phyloP scores from a whole-genome alignment of 2,888 invertebrate genomes.

The Lasioglossum oenotherae region DNA sequence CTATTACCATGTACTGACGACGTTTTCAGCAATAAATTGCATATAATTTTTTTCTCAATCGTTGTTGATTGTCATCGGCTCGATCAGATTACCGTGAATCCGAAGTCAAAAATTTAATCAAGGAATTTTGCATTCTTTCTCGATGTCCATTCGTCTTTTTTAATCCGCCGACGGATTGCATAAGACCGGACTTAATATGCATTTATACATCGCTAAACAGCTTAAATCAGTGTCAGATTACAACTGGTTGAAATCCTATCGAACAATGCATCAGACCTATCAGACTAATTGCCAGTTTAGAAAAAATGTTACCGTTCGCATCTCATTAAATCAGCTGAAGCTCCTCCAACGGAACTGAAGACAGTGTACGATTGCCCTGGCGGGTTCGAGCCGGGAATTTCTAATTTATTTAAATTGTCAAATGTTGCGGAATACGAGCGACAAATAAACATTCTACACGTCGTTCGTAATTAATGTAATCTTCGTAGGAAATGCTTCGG shows the following conservation, averaged over 20 bases:
- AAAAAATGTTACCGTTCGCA: not conserved
- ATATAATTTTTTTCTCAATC: slow-evolving; percentile 19
- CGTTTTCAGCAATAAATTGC: slow-evolving; percentile 15
- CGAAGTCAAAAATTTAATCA: slow-evolving; percentile 5
- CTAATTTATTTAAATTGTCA: not conserved
- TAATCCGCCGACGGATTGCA: not conserved
- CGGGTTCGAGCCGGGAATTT: not conserved
- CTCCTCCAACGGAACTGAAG: not conserved
- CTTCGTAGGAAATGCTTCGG: slow-evolving; percentile 58
- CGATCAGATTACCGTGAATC: not conserved
- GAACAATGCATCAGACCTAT: not conserved
- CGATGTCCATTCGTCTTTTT: not conserved
- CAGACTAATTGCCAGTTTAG: not conserved
- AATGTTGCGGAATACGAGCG: not conserved
- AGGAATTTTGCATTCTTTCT: not conserved
- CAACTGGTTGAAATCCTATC: not conserved
- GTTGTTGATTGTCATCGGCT: not conserved
- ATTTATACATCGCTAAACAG: not conserved
- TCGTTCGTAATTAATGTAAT: slow-evolving; percentile 59
- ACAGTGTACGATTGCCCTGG: too few relatives aligned
- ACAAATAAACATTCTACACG: slow-evolving; percentile 40
- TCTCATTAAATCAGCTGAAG: not conserved
- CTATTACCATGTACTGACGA: not conserved
- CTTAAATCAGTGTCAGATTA: not conserved
- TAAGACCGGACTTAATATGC: not conserved